phyloP scores from a whole-genome alignment of 2,113 vertebrate genomes.

The Marmota monax region DNA sequence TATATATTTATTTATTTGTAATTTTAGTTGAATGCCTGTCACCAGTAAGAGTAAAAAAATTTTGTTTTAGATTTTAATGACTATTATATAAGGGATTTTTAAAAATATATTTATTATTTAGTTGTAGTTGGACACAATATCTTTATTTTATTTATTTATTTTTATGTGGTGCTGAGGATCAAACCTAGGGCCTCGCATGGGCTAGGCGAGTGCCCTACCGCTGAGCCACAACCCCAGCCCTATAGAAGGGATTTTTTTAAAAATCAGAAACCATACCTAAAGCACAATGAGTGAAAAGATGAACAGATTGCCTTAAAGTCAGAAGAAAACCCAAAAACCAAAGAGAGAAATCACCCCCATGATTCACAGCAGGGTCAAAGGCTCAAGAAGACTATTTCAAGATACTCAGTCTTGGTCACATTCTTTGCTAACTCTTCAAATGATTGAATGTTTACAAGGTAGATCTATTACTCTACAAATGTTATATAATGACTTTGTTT shows the following conservation, averaged over 20 bases:
- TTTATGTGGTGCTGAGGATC: too few relatives aligned
- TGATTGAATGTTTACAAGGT: neutral
- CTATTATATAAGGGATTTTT: neutral
- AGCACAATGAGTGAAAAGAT: conserved; percentile 58
- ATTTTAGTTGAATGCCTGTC: neutral
- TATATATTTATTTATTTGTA: neutral
- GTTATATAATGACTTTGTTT: neutral
- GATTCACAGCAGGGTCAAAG: conserved; percentile 1
- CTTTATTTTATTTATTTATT: too few relatives aligned
- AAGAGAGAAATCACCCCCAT: conserved; percentile 51
- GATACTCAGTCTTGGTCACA: conserved; percentile 27
- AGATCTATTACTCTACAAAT: neutral
- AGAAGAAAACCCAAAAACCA: conserved; percentile 63
- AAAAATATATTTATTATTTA: too few relatives aligned
- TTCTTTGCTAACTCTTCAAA: conserved; percentile 46
- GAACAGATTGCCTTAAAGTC: conserved; percentile 49
- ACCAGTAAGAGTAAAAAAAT: neutral
- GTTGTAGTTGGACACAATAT: too few relatives aligned
- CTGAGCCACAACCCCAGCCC: too few relatives aligned
- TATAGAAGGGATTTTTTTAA: neutral
- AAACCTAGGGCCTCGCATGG: too few relatives aligned
- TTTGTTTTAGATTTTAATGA: neutral
- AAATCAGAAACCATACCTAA: conserved; percentile 56
- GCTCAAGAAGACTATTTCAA: conserved; percentile 23
- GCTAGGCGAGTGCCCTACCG: too few relatives aligned